Percentiles rank a stretch among this genome's conserved stretches.
Evolutionary conservation across 1,140 invertebrate genomes (phyloP).

Genomic region (Colletes latitarsis): DNA sequence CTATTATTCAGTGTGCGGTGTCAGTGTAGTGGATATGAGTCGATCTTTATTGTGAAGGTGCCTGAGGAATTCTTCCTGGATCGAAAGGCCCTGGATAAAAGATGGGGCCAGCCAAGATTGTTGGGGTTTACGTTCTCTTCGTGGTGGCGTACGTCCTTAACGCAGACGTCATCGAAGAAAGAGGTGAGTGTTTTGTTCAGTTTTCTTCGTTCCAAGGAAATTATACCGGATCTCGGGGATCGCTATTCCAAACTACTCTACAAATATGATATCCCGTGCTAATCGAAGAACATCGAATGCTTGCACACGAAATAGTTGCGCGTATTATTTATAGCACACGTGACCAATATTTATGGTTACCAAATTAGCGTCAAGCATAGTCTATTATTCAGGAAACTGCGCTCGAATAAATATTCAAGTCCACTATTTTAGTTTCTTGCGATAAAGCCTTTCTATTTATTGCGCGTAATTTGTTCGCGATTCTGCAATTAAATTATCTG

Average conservation of each 20-base stretch:
- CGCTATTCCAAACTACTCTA: too few relatives aligned
- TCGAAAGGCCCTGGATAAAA: constrained; percentile 65
- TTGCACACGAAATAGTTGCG: too few relatives aligned
- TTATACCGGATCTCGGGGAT: not conserved
- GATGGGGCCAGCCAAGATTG: constrained; percentile 67
- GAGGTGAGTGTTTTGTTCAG: constrained; percentile 68
- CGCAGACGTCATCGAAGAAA: constrained; percentile 77
- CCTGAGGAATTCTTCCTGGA: constrained; percentile 58
- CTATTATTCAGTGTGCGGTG: constrained; percentile 54
- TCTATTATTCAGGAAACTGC: not conserved
- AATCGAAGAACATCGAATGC: not conserved
- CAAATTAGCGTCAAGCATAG: too few relatives aligned
- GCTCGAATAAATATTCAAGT: not conserved
- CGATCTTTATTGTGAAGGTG: constrained; percentile 67
- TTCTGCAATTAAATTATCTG: not conserved
- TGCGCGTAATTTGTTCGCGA: not conserved
- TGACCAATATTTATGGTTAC: not conserved
- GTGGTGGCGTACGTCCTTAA: constrained; percentile 59
- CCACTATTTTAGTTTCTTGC: not conserved
- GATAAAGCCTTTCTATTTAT: not conserved
- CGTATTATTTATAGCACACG: not conserved
- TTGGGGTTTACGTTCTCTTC: constrained; percentile 67
- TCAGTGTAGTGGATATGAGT: constrained; percentile 72
- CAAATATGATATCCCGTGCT: not conserved
- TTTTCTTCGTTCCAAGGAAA: not conserved